Conservation (phyloP, 2,113 vertebrate species). For the Pomatorhinus ruficollis region DNA sequence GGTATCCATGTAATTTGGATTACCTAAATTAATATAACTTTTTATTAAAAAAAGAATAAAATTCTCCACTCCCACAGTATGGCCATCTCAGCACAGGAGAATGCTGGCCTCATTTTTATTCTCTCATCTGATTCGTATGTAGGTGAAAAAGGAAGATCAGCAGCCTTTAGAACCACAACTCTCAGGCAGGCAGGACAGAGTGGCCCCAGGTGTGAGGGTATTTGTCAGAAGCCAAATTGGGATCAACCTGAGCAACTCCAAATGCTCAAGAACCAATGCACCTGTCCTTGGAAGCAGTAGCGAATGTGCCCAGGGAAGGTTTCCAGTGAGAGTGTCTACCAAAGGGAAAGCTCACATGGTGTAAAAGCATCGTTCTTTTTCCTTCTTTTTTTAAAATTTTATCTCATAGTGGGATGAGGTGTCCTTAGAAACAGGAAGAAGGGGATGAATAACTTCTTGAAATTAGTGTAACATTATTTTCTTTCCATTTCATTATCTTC, state of each 20-base stretch:
- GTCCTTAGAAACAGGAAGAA: neutral
- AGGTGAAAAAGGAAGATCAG: neutral
- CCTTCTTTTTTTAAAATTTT: neutral
- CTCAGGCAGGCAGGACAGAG: neutral
- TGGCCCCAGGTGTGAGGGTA: neutral
- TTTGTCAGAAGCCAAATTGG: neutral
- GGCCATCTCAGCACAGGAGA: neutral
- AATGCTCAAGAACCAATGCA: neutral
- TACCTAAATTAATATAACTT: neutral
- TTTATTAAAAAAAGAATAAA: neutral
- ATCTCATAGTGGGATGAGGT: neutral
- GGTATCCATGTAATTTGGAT: neutral
- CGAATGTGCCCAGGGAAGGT: neutral
- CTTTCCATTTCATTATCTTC: conserved; percentile 26
- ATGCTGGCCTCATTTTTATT: neutral
- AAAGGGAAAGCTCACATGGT: neutral
- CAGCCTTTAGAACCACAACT: neutral
- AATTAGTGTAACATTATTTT: neutral
- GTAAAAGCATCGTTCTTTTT: neutral
- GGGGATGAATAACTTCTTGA: neutral
- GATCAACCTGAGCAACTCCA: neutral
- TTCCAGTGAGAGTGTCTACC: neutral
- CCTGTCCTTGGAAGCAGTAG: neutral
- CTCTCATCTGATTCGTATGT: neutral
- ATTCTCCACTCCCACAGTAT: neutral